Base-by-base conservation (phyloP, 2,888 invertebrate genomes). In the Rhopalosiphum nymphaeae region DNA sequence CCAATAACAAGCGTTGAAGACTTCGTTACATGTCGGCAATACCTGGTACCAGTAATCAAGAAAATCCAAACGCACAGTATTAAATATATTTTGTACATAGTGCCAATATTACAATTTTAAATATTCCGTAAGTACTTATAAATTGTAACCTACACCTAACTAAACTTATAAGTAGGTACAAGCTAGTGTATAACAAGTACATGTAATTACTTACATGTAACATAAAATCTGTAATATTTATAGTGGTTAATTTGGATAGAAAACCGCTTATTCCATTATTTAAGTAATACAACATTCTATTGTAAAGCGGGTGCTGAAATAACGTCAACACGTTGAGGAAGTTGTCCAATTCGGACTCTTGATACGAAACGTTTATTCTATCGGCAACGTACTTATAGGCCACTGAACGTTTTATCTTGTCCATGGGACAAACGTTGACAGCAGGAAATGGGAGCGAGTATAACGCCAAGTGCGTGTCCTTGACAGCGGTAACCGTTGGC, bases 201-300 rank as follows among this genome's bases (percentile, higher is more conserved):
- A 36, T 21, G 21, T 49, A 57, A 36, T 7, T 88, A 67, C 95
- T 94, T 89, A 95, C 95, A 78, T 95, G 53, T 42, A 95, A 53
- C 95, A 95, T 95, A 26, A 95, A 95, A 84, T 95, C 95, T 3
- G 95, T 95, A 29, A 95, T 94, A 94, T 95, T 95, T 13, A 95
- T 90, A 13, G 42, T 42, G 26, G 95, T 78, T 25, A 95, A 93
- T 44, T 94, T 87, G 16, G 95, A 92, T 25, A 95, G 91, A 29
- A 94, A 88, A 3, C 95, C 91, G 13, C 90, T 90, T 42, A 90
- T 91, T 42, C 94, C 94, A 21, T 95, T 94, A 16, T 95, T 85
- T 16, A 95, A 67, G 89, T 95, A 95, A 42, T 94, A 36, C 0
- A 93, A 92, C 95, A 95, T 95, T 92, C 95, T 91, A 57, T 86